Base-by-base conservation (phyloP, 2,113 vertebrate species). In the Aleadryas rufinucha region DNA sequence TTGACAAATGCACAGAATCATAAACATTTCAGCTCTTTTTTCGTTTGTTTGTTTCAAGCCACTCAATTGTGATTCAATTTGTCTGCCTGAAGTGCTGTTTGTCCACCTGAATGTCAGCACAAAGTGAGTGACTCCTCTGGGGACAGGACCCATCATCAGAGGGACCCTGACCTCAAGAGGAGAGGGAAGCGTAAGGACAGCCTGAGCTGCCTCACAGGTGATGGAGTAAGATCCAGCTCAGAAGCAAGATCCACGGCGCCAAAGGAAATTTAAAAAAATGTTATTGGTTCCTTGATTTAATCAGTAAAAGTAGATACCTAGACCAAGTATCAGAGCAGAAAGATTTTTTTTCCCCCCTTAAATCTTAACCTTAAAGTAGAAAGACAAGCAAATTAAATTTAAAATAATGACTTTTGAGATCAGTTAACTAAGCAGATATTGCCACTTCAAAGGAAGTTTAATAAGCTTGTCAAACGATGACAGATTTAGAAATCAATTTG, bases 391-490 rank as follows among this genome's bases (percentile, higher is more conserved):
- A 81, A 70, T 13, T 63, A 83, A n/a, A 78, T 63, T 76, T 59
- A 84, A 80, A 86, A 64, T 42, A 91, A 80, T 3, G 2, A 47
- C 33, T 85, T 91, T 22, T 71, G 30, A 77, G 94, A 92, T 75
- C 2, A 9, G 61, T 78, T 88, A 86, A 35, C 31, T 79, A 92
- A 86, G 82, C 33, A 88, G 68, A 74, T 70, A 84, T 37, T 87
- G 74, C 56, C 54, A 94, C 74, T 92, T 90, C 72, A 90, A 88
- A 91, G 61, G 24, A 79, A 83, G 42, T 49, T 66, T 84, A 96
- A 85, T 80, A 75, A 81, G 57, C 49, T 88, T 59, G 65, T 78
- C 63, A 95, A 90, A 92, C 3, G 64, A 71, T 6, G 11, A 81
- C 28, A 90, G 64, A 80, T 93, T 82, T 70, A 80, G 53, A 83